Evolutionary conservation across 2,113 vertebrate species (phyloP).

Genomic region (Sceloporus undulatus): DNA sequence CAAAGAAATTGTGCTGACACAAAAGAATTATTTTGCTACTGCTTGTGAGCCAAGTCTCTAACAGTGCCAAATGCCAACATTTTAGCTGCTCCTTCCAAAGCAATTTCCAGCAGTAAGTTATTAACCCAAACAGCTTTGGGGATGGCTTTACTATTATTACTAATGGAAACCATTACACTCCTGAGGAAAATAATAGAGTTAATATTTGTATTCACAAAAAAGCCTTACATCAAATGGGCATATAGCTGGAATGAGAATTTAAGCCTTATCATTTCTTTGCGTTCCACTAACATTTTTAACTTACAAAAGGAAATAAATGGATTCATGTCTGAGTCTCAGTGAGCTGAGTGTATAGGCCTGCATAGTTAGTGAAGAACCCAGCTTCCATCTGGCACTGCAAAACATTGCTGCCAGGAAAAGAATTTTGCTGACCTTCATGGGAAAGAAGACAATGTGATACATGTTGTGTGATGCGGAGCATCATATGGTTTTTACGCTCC

Average conservation of each 20-base stretch:
- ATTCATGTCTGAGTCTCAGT: fast-evolving
- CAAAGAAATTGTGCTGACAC: background rate
- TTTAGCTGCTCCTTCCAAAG: slow-evolving; percentile 11
- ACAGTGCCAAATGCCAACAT: background rate
- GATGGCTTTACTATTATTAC: slow-evolving; percentile 16
- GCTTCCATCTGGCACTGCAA: too few relatives aligned
- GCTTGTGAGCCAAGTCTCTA: background rate
- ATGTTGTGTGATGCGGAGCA: too few relatives aligned
- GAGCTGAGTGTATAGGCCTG: background rate
- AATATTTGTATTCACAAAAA: background rate
- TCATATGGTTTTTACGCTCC: too few relatives aligned
- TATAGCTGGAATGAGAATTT: background rate
- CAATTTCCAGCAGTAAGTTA: background rate
- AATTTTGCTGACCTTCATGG: too few relatives aligned
- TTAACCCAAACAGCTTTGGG: slow-evolving; percentile 27
- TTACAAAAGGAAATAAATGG: background rate
- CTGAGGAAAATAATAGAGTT: slow-evolving; percentile 22
- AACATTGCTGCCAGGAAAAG: too few relatives aligned
- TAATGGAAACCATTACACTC: slow-evolving; percentile 1
- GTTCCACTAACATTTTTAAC: background rate
- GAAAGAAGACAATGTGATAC: too few relatives aligned
- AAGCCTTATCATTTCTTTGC: background rate
- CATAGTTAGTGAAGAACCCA: background rate
- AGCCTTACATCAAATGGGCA: background rate
- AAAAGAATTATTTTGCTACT: background rate